phyloP scores from a whole-genome alignment of 2,797 vertebrate genomes.

The Gymnopithys bicolor region DNA sequence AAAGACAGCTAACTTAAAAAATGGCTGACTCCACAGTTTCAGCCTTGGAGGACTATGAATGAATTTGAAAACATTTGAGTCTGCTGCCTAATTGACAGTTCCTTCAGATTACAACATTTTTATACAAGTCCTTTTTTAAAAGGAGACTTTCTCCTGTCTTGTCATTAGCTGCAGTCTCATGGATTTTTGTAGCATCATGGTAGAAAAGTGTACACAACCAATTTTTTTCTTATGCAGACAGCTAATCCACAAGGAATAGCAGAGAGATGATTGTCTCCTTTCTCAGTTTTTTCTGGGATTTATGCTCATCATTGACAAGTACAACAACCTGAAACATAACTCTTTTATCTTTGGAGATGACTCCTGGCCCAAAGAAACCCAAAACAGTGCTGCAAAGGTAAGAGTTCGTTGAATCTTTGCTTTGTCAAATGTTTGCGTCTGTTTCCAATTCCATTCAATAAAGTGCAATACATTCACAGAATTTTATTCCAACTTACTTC shows the following conservation, averaged over 20 bases:
- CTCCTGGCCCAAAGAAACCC: not conserved
- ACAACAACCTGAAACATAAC: not conserved
- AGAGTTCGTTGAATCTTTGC: not conserved
- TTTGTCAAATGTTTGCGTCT: not conserved
- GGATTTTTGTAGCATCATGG: not conserved
- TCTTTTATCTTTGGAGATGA: not conserved
- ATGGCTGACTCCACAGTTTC: not conserved
- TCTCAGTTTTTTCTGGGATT: not conserved
- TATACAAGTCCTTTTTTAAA: not conserved
- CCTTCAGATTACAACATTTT: not conserved
- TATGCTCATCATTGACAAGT: not conserved
- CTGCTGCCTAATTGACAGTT: not conserved
- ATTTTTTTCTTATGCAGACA: not conserved
- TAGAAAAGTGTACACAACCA: not conserved
- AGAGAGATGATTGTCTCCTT: not conserved
- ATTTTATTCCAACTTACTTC: not conserved
- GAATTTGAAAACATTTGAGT: not conserved
- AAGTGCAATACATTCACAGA: not conserved
- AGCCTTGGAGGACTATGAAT: not conserved
- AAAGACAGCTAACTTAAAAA: not conserved
- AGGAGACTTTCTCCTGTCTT: not conserved
- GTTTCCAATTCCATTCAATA: not conserved
- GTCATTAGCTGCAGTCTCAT: not conserved
- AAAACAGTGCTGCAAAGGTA: not conserved
- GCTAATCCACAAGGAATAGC: not conserved